Evolutionary conservation across 2,797 vertebrate species (phyloP), one percentile per base, ranked within the genome.

Genomic region (Danio albolineatus): DNA sequence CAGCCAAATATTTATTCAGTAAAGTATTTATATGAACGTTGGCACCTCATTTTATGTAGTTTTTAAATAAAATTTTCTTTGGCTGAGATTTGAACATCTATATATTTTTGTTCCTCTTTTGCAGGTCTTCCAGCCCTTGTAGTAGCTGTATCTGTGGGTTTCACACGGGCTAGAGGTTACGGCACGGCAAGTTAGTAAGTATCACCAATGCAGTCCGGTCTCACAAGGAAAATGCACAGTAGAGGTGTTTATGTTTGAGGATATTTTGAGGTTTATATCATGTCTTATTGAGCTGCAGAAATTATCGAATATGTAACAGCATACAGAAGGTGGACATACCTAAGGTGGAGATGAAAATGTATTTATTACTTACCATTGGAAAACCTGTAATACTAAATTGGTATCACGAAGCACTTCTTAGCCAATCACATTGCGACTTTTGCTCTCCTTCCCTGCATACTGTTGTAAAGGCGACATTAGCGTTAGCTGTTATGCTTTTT

Each of bases 111-210:
- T 71, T 36, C 67, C 9, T 53, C 5, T 59, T 49, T 57, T 60
- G 13, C 92, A 99, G 98, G 98, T 88, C 94, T 99, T 86, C 98
- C 98, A 69, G 98, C 98, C 46, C 93, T 99, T 17, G 96, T 99
- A 83, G 98, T 99, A 73, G 98, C 98, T 0, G 96, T 99, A 88
- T 99, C 98, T 0, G 97, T 99, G 0, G 98, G 98, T 87, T 99
- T 99, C 90, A 99, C 97, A 10, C 93, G 97, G 91, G 97, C 98
- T 49, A 96, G 98, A 94, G 98, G 98, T 90, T 99, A 99, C 0
- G 97, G 98, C 83, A 99, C 98, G 1, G 88, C 95, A 17, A 98
- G 93, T 95, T 99, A 99, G 97, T 99, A 94, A 92, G 98, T 97
- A 89, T 71, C 16, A 41, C 12, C 49, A 4, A 51, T 59, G 16